Conservation (phyloP, 2,888 invertebrate species). For the Polyploca ridens region DNA sequence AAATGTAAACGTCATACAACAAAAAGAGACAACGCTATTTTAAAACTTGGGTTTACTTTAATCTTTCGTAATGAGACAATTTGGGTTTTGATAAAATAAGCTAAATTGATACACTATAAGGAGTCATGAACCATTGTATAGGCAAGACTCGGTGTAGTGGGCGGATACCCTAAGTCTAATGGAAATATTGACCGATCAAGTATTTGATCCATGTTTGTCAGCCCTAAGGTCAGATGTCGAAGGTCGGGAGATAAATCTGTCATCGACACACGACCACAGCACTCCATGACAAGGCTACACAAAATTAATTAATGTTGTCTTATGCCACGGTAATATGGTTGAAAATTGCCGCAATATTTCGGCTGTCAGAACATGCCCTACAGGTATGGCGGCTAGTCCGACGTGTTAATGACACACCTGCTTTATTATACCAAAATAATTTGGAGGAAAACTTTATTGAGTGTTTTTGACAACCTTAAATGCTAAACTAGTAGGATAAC, state of each 20-base stretch:
- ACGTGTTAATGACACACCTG: background rate
- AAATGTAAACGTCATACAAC: no score
- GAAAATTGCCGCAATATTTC: background rate
- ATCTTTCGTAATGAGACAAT: no score
- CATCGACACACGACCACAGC: constrained; percentile 47
- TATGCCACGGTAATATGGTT: constrained; percentile 14
- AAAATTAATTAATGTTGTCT: constrained; percentile 18
- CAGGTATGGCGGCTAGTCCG: constrained; percentile 4
- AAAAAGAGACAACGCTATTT: no score
- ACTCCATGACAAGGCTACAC: constrained; percentile 40
- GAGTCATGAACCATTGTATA: no score
- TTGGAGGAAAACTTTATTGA: background rate
- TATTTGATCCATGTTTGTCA: constrained; percentile 24
- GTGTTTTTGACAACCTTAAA: no score
- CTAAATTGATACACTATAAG: no score
- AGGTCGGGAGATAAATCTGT: constrained; percentile 51
- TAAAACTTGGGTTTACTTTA: no score
- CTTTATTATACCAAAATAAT: background rate
- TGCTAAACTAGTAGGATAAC: no score
- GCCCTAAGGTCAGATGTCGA: constrained; percentile 45
- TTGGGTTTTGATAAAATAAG: no score
- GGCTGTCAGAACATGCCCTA: constrained; percentile 7
- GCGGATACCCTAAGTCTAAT: background rate
- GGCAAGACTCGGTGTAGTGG: no score
- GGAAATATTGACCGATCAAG: background rate